Evolutionary conservation across 64 coral and sea anemone species (phyloP).

Genomic region (Trachythela sp.): DNA sequence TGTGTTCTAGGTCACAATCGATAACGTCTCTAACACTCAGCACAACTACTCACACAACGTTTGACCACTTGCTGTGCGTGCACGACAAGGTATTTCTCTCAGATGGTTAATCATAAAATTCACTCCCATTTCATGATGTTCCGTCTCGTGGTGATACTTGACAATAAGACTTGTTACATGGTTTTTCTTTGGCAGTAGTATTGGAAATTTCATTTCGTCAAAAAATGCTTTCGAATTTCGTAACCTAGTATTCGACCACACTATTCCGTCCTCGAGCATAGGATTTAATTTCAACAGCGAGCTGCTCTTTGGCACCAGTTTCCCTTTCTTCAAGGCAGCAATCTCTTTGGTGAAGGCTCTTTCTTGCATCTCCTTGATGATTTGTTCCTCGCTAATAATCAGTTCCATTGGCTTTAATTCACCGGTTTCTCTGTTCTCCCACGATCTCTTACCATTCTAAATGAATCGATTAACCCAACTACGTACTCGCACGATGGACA

Average conservation of each 20-base stretch:
- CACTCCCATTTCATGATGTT: background rate
- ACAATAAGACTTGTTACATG: background rate
- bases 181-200: background rate
- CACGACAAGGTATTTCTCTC: background rate
- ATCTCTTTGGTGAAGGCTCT: background rate
- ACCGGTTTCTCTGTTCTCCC: background rate
- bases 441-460: background rate
- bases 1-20: background rate
- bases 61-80: background rate
- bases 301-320: background rate
- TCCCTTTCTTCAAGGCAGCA: background rate
- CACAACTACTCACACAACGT: too few species aligned
- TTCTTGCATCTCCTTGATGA: background rate
- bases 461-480: too few species aligned
- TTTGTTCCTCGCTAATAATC: background rate
- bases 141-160: background rate
- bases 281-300: background rate
- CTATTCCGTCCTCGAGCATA: background rate
- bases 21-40: slow-evolving; percentile 13
- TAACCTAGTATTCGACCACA: background rate
- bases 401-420: background rate
- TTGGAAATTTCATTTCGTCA: background rate
- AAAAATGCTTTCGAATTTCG: background rate
- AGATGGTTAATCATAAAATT: background rate
- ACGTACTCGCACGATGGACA: too few species aligned